Conservation (phyloP, 2,797 vertebrate species). For the Silurus aristotelis region DNA sequence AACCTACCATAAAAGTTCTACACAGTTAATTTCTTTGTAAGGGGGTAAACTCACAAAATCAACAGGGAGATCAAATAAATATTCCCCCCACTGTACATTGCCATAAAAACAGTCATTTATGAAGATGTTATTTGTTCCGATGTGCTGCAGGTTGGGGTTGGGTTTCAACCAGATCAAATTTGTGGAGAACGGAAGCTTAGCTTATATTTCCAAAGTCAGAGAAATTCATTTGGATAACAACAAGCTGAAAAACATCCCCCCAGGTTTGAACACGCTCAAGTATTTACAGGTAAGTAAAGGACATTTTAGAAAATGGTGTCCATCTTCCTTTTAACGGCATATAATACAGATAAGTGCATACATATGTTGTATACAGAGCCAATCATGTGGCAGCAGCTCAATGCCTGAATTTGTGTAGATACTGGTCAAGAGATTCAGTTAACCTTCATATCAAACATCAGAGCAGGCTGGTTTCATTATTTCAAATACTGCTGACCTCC, state of each 20-base stretch:
- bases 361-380: no score
- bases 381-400: no score
- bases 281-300: conserved; percentile 86
- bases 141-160: conserved; percentile 83
- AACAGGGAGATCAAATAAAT: no score
- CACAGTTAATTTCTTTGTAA: no score
- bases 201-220: conserved; percentile 81
- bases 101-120: not conserved
- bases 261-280: conserved; percentile 83
- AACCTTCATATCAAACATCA: no score
- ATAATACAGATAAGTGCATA: no score
- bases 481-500: not conserved
- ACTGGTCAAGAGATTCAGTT: no score
- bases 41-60: no score
- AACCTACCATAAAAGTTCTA: no score
- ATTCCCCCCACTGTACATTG: not conserved
- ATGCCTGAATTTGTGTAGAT: no score
- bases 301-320: not conserved
- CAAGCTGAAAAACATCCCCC: conserved; percentile 88
- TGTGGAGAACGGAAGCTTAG: conserved; percentile 92
- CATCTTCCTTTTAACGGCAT: not conserved
- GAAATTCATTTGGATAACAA: conserved; percentile 94
- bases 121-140: not conserved
- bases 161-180: conserved; percentile 92
- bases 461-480: not conserved